A percentile compares a stretch with the other conserved stretches of the same genome.
Evolutionary conservation across 2,113 vertebrate genomes (phyloP).

Genomic region (Accipiter virgatus): DNA sequence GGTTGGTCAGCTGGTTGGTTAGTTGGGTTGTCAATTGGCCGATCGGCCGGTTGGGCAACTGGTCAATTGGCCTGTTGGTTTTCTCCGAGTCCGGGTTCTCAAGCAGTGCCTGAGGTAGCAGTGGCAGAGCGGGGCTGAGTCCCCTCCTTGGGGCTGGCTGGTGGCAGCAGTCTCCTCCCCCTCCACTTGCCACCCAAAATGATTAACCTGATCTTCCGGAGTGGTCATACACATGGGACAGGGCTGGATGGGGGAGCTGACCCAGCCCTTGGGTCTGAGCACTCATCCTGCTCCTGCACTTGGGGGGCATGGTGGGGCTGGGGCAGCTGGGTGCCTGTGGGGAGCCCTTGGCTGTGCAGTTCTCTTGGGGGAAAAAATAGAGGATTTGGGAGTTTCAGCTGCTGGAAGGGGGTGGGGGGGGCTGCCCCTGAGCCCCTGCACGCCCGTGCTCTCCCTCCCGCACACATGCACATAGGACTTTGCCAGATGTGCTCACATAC

Average conservation of each 20-base stretch:
- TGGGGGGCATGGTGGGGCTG: background rate
- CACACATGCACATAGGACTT: background rate
- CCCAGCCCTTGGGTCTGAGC: too few species aligned
- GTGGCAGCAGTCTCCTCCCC: background rate
- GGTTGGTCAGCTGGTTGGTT: background rate
- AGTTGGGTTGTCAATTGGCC: background rate
- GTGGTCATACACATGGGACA: rapidly evolving
- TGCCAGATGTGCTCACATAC: background rate
- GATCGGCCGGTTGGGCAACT: background rate
- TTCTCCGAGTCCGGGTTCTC: rapidly evolving
- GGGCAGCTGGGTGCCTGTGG: background rate
- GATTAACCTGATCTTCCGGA: background rate
- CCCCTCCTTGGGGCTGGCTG: rapidly evolving
- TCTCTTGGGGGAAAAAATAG: background rate
- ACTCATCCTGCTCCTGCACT: background rate
- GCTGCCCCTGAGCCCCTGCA: background rate
- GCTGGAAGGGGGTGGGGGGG: background rate
- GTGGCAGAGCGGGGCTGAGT: background rate
- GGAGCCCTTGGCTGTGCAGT: background rate
- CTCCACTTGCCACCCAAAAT: background rate
- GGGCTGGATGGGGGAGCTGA: background rate
- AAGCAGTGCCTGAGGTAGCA: background rate
- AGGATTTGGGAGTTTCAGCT: background rate
- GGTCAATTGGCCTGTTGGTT: background rate
- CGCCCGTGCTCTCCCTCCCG: rapidly evolving